A percentile compares a stretch with the other conserved stretches of the same genome.
These are phyloP conservation scores for Phrynocephalus guinanensis DNA, from an alignment of 2,797 vertebrate genomes.

Conservation along the genomic window DNA sequence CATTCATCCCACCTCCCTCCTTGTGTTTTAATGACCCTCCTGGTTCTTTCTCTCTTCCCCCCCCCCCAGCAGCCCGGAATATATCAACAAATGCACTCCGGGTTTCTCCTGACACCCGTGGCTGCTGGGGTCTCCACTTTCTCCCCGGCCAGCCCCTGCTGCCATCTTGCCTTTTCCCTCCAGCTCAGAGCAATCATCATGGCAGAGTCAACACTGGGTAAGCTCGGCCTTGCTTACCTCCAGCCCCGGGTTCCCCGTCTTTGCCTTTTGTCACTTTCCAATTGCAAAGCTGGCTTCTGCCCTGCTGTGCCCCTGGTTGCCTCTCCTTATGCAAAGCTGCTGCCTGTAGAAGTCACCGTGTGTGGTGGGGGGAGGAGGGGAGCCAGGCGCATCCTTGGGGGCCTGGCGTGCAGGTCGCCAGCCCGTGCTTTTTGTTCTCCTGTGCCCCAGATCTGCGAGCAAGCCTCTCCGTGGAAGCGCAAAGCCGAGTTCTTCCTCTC, in stretches of 20 bases:
- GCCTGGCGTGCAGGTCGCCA: too few species aligned
- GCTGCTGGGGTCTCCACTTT: accelerated
- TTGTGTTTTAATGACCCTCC: not conserved
- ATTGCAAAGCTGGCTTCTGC: too few species aligned
- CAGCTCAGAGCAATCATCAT: not conserved
- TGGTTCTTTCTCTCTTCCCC: not conserved
- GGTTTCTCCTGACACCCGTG: not conserved
- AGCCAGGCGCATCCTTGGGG: too few species aligned
- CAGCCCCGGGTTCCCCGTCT: too few species aligned
- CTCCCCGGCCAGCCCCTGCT: not conserved
- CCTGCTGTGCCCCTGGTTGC: too few species aligned
- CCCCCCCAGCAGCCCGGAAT: not conserved
- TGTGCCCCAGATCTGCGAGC: not conserved
- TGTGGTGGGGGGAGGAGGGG: too few species aligned
- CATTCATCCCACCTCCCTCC: not conserved
- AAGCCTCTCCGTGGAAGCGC: too few species aligned
- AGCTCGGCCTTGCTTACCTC: not conserved
- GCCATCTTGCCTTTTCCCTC: not conserved
- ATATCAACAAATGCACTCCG: not conserved
- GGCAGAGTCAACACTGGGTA: accelerated
- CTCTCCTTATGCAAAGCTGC: too few species aligned
- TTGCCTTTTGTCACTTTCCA: too few species aligned
- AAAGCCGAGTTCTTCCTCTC: not conserved
- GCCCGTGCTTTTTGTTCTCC: too few species aligned
- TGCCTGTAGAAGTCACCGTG: too few species aligned